A percentile compares a stretch with the other conserved stretches of the same genome.
Evolutionary conservation across 2,113 vertebrate species (phyloP).

Genomic region (Terrapene triunguis): DNA sequence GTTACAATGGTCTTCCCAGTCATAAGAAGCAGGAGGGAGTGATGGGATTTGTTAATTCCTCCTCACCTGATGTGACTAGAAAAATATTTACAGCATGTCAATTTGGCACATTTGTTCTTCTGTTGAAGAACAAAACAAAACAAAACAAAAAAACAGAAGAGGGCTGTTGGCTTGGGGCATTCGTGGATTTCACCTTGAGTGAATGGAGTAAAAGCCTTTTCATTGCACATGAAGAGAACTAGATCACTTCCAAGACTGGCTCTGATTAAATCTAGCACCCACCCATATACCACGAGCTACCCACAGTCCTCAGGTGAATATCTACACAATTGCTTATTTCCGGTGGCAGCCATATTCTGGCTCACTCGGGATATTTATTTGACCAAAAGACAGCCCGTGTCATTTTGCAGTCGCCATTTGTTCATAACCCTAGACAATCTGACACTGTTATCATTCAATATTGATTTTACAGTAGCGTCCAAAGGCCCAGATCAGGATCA

Average conservation of each 20-base stretch:
- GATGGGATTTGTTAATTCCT: not conserved
- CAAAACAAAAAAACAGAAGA: not conserved
- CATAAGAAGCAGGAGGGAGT: not conserved
- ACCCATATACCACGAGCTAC: not conserved
- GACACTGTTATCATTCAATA: not conserved
- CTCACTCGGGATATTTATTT: not conserved
- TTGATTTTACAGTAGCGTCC: not conserved
- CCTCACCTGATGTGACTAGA: not conserved
- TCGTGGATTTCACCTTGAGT: not conserved
- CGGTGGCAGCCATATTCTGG: not conserved
- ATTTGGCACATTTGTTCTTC: not conserved
- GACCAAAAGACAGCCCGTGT: not conserved
- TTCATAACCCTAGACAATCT: not conserved
- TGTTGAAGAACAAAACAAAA: not conserved
- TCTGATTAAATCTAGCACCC: not conserved
- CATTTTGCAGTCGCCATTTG: not conserved
- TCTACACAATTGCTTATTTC: conserved; percentile 21
- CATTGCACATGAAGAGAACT: not conserved
- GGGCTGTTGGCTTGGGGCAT: not conserved
- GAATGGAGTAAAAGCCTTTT: not conserved
- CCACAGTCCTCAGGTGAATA: not conserved
- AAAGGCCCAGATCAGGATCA: not conserved
- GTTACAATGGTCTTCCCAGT: not conserved
- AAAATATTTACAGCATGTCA: not conserved
- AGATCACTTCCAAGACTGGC: not conserved